phyloP scores from a whole-genome alignment of 2,888 invertebrate genomes.

The Aspidiotus destructor region DNA sequence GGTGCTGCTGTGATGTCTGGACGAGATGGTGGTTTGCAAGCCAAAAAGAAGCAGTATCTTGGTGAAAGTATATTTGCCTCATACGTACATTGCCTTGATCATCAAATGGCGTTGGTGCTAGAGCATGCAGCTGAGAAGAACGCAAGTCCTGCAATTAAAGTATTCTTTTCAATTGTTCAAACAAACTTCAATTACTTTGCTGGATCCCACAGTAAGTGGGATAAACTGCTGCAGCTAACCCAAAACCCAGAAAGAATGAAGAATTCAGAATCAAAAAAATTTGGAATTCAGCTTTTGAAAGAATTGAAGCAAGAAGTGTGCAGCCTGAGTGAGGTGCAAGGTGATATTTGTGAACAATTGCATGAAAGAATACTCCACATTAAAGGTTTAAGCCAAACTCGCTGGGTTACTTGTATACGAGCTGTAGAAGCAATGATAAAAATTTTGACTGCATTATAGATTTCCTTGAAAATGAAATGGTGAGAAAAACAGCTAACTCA shows the following conservation, averaged over 20 bases:
- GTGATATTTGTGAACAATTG: not conserved
- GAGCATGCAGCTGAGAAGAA: constrained; percentile 5
- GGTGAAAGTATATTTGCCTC: constrained; percentile 8
- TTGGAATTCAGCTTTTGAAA: constrained; percentile 21
- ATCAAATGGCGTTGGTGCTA: constrained; percentile 15
- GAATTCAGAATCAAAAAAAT: constrained; percentile 7
- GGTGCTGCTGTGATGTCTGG: constrained; percentile 35
- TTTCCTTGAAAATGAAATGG: constrained; percentile 8
- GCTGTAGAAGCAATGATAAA: constrained; percentile 18
- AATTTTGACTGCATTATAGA: too few species aligned
- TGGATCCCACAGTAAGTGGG: constrained; percentile 9
- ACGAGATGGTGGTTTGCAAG: constrained; percentile 19
- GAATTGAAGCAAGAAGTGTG: constrained; percentile 17
- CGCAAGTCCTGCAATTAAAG: constrained; percentile 14
- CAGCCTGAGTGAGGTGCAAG: constrained; percentile 5
- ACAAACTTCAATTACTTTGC: constrained; percentile 20
- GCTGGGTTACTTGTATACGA: constrained; percentile 7
- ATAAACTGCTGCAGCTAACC: constrained; percentile 13
- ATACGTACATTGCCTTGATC: constrained; percentile 6
- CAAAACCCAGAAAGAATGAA: not conserved
- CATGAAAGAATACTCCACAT: constrained; percentile 19
- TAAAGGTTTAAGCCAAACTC: constrained; percentile 18
- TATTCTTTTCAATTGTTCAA: constrained; percentile 14
- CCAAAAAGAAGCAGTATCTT: constrained; percentile 11
- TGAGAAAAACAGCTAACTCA: constrained; percentile 1